Conservation (phyloP, 2,888 invertebrate species). For the Diadegma fenestrale region DNA sequence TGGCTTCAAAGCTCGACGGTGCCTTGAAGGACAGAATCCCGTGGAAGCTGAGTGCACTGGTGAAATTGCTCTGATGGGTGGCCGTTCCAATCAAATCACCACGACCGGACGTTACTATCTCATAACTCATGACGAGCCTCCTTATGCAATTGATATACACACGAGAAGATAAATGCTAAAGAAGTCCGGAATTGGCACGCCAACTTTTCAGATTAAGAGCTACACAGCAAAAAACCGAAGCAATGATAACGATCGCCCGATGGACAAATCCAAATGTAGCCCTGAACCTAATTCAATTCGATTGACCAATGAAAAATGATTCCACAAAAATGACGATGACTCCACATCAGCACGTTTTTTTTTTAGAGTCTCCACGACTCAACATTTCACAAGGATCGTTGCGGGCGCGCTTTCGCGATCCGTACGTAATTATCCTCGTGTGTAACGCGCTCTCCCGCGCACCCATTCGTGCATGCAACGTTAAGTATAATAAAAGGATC, state of each 20-base stretch:
- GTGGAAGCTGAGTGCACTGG: not conserved
- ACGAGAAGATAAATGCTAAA: not conserved
- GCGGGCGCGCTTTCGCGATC: conserved; percentile 43
- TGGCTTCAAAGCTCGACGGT: not conserved
- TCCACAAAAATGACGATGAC: not conserved
- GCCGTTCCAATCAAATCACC: not conserved
- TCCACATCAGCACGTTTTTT: not conserved
- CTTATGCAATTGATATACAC: not conserved
- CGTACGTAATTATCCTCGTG: conserved; percentile 60
- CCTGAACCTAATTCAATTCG: not conserved
- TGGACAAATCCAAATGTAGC: not conserved
- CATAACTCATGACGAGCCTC: not conserved
- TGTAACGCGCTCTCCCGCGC: conserved; percentile 54
- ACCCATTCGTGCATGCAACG: conserved; percentile 62
- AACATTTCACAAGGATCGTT: conserved; percentile 54
- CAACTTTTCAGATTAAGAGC: too few species aligned
- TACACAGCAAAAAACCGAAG: not conserved
- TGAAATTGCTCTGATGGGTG: not conserved
- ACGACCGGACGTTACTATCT: not conserved
- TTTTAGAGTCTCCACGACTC: conserved; percentile 1
- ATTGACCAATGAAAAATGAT: not conserved
- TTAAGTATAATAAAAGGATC: conserved; percentile 64
- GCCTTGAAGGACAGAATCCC: not conserved
- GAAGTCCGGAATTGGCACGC: not conserved
- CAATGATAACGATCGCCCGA: not conserved